Evolutionary conservation across 2,797 vertebrate genomes (phyloP).

Genomic region (Dermochelys coriacea): DNA sequence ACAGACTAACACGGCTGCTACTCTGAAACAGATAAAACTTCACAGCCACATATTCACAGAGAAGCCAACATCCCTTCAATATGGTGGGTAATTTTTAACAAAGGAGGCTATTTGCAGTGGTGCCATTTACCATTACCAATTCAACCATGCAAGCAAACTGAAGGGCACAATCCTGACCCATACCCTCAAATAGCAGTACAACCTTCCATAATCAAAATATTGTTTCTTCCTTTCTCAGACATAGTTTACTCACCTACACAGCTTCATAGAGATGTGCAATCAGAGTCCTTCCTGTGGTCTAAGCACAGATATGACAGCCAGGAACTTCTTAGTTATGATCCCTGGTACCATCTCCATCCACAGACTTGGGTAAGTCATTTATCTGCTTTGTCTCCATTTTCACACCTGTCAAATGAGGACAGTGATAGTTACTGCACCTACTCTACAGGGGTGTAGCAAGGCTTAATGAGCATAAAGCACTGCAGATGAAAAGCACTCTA

Average conservation of each 20-base stretch:
- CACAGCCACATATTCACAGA: background rate
- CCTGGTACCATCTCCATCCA: background rate
- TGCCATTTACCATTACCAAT: background rate
- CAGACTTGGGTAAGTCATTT: background rate
- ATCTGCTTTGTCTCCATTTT: background rate
- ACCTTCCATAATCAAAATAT: background rate
- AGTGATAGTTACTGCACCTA: background rate
- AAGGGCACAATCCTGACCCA: background rate
- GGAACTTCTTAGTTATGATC: background rate
- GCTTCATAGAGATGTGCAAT: background rate
- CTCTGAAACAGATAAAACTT: background rate
- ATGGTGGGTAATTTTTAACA: background rate
- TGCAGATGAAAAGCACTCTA: background rate
- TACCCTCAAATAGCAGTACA: background rate
- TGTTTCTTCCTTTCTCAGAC: too few species aligned
- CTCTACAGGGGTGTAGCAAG: background rate
- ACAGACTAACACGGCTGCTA: too few species aligned
- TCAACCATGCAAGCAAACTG: background rate
- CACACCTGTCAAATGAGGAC: background rate
- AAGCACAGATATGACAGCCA: background rate
- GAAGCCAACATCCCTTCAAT: background rate
- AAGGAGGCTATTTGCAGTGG: background rate
- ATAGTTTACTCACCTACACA: background rate
- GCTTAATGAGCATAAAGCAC: background rate
- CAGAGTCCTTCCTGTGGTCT: background rate